phyloP scores from a whole-genome alignment of 2,113 vertebrate genomes.

The Aphyosemion australe region DNA sequence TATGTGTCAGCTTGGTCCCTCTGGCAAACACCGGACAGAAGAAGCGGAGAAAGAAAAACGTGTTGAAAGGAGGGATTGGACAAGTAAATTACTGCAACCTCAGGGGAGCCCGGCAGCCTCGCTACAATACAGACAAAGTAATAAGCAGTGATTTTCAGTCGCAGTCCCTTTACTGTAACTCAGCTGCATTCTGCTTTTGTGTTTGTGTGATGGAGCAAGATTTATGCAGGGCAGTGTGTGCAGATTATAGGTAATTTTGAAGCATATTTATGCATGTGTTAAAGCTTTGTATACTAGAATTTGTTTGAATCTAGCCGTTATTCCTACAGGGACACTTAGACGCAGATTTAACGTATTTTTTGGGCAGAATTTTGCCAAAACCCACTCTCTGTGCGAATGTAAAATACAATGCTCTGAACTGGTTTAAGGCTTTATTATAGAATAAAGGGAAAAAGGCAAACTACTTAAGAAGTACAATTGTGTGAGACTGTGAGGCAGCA shows the following conservation, averaged over 20 bases:
- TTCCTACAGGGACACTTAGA: slow-evolving; percentile 38
- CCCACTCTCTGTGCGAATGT: slow-evolving; percentile 21
- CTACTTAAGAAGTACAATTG: slow-evolving; percentile 12
- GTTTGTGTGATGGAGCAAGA: slow-evolving; percentile 28
- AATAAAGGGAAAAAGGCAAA: slow-evolving; percentile 22
- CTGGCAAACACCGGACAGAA: slow-evolving; percentile 47
- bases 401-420: slow-evolving; percentile 36
- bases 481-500: background rate
- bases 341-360: slow-evolving; percentile 40
- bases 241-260: slow-evolving; percentile 2
- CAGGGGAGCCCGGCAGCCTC: slow-evolving; percentile 59
- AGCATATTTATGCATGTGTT: background rate
- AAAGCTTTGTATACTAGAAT: background rate
- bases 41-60: slow-evolving; percentile 59
- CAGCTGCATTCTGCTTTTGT: slow-evolving; percentile 23
- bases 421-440: slow-evolving; percentile 54
- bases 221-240: slow-evolving; percentile 24
- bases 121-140: slow-evolving; percentile 66
- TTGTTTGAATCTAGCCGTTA: slow-evolving; percentile 13
- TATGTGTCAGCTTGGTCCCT: slow-evolving; percentile 49
- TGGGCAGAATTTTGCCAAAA: slow-evolving; percentile 11
- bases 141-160: slow-evolving; percentile 69
- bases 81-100: slow-evolving; percentile 73
- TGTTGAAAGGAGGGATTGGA: slow-evolving; percentile 61
- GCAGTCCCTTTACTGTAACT: slow-evolving; percentile 55